phyloP scores from a whole-genome alignment of 2,113 vertebrate species.

The Calidris pugnax region DNA sequence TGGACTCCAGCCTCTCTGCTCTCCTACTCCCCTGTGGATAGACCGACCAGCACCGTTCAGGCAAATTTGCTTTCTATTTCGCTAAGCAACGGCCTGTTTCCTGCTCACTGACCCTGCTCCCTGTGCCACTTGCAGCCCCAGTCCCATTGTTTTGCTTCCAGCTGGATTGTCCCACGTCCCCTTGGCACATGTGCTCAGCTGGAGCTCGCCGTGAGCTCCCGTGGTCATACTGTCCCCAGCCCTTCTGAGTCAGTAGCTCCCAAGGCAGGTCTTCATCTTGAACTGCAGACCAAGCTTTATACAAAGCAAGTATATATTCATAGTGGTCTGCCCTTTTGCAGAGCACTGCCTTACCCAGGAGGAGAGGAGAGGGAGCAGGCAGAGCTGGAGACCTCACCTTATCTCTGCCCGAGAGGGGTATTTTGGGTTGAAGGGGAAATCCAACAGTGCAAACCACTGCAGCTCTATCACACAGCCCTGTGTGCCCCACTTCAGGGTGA shows the following conservation, averaged over 20 bases:
- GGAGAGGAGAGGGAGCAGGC: neutral
- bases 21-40: neutral
- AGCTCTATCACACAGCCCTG: neutral
- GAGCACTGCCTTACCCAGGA: neutral
- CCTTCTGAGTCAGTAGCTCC: neutral
- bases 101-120: neutral
- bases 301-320: neutral
- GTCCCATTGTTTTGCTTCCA: conserved; percentile 24
- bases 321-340: neutral
- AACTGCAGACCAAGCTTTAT: neutral
- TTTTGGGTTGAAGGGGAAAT: neutral
- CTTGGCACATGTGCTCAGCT: neutral
- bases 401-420: neutral
- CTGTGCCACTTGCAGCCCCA: neutral
- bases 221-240: neutral
- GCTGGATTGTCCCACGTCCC: neutral
- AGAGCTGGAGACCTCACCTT: neutral
- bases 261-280: neutral
- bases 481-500: neutral
- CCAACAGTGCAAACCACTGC: neutral
- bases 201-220: neutral
- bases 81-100: neutral
- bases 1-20: conserved; percentile 25
- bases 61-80: neutral
- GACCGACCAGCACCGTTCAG: neutral